Percentiles rank a stretch among this genome's conserved stretches.
These are phyloP conservation scores for Salmo trutta DNA, from an alignment of 2,797 vertebrate genomes.

Conservation along the genomic window DNA sequence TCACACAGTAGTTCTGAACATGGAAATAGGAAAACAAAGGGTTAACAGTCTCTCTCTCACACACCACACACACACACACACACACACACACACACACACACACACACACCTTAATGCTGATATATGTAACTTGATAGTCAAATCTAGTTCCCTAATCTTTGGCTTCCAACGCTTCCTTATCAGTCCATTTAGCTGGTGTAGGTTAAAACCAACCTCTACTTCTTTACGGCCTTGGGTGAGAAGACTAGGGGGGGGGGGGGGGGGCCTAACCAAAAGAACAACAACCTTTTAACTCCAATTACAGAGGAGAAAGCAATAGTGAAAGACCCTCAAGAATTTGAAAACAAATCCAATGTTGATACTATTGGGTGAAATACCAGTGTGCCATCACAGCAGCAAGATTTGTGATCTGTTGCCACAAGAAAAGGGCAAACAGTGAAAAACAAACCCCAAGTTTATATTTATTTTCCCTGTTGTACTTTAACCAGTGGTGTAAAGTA, in stretches of 20 bases:
- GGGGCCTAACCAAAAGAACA: slow-evolving; percentile 48
- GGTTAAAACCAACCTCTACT: slow-evolving; percentile 28
- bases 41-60: neutral
- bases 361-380: no score
- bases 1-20: slow-evolving; percentile 92
- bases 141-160: slow-evolving; percentile 39
- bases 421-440: no score
- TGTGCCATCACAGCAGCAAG: no score
- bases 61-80: neutral
- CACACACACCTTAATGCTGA: neutral
- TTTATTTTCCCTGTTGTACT: no score
- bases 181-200: slow-evolving; percentile 39
- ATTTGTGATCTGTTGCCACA: no score
- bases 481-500: no score
- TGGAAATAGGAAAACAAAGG: slow-evolving; percentile 1
- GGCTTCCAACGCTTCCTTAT: slow-evolving; percentile 55
- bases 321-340: no score
- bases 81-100: neutral
- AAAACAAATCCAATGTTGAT: no score
- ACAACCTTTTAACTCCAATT: slow-evolving; percentile 76
- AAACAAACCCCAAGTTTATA: no score
- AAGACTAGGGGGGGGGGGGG: no score
- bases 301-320: slow-evolving; percentile 25
- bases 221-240: neutral
- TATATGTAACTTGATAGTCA: slow-evolving; percentile 41